Evolutionary conservation across 2,797 vertebrate genomes (phyloP).

Genomic region (Pangasius djambal): DNA sequence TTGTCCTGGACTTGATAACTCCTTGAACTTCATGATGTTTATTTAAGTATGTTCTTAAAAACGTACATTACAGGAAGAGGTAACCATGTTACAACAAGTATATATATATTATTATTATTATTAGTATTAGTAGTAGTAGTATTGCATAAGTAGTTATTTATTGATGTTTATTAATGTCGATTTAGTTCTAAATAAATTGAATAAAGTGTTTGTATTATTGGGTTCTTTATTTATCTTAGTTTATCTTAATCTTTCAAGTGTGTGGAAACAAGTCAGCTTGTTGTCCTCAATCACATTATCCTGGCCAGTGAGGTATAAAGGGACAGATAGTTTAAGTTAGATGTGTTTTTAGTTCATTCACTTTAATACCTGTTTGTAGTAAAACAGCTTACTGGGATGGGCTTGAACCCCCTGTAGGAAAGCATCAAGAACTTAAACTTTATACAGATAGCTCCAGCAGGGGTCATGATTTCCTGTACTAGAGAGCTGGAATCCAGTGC

Average conservation of each 20-base stretch:
- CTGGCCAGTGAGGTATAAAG: background rate
- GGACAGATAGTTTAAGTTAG: background rate
- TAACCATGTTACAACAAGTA: background rate
- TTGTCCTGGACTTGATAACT: background rate
- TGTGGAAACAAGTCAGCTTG: background rate
- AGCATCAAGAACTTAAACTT: background rate
- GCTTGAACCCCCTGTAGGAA: background rate
- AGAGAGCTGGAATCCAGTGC: background rate
- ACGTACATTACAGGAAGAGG: background rate
- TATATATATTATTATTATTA: background rate
- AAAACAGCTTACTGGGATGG: background rate
- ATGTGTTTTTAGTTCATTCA: background rate
- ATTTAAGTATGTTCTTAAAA: background rate
- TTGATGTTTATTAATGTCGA: background rate
- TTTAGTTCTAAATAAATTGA: background rate
- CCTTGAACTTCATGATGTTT: background rate
- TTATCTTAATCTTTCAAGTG: too few species aligned
- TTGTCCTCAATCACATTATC: background rate
- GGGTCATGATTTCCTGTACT: slow-evolving; percentile 4
- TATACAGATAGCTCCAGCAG: slow-evolving; percentile 3
- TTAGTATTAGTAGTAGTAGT: background rate
- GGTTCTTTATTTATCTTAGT: background rate
- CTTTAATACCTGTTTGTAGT: background rate
- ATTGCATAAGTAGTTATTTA: too few species aligned
- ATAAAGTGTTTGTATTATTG: background rate